These are phyloP conservation scores for Urocyon cinereoargenteus DNA, from an alignment of 2,797 vertebrate genomes.

Conservation along the genomic window DNA sequence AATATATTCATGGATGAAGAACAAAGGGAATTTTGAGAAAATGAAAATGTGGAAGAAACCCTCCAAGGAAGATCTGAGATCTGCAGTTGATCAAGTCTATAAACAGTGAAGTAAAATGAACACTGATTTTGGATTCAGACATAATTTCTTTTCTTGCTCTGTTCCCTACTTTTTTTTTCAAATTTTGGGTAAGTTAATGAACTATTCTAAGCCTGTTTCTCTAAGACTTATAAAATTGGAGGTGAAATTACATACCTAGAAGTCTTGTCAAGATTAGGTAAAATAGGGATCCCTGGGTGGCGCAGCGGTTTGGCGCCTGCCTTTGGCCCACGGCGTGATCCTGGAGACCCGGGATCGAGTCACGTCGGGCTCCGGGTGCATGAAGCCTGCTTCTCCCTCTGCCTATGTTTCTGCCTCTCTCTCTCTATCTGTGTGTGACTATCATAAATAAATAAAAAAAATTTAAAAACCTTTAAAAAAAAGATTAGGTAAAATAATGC, in stretches of 20 bases:
- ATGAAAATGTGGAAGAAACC: too few relatives aligned
- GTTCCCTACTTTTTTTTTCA: background rate
- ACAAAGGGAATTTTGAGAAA: background rate
- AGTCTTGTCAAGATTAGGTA: background rate
- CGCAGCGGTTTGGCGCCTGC: too few relatives aligned
- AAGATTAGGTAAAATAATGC: background rate
- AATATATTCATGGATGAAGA: background rate
- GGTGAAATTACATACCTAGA: background rate
- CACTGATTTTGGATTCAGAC: background rate
- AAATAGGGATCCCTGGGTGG: too few relatives aligned
- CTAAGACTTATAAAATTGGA: background rate
- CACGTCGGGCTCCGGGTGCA: too few relatives aligned
- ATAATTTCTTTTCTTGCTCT: background rate
- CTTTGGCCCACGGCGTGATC: too few relatives aligned
- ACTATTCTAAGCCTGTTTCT: background rate
- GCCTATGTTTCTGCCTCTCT: too few relatives aligned
- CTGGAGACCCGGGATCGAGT: too few relatives aligned
- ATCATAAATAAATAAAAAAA: too few relatives aligned
- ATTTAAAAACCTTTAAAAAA: too few relatives aligned
- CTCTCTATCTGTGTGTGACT: too few relatives aligned
- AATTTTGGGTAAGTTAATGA: background rate
- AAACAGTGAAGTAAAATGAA: background rate
- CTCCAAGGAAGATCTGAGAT: background rate
- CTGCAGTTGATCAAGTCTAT: background rate
- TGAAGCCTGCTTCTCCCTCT: too few relatives aligned